Evolutionary conservation across 2,888 invertebrate species (phyloP), one percentile per base, ranked within the genome.

Genomic region (Tachina lurida): DNA sequence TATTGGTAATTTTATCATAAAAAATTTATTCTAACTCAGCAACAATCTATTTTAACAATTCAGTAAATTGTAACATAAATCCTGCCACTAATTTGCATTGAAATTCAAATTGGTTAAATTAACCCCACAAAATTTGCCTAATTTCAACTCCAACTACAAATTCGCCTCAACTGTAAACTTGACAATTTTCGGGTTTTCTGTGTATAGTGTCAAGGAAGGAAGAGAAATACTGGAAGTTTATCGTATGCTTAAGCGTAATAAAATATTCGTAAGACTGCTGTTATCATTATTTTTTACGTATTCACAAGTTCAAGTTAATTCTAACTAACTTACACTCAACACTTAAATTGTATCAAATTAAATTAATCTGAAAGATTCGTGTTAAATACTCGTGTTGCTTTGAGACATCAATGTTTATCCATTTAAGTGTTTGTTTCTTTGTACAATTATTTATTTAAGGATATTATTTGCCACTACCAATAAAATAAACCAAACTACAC

Each of bases 381-480:
- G 43, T 56, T 15, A 71, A 68, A 52, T 68, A 68, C 22, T 47
- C 49, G 13, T 31, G 31, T 17, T 73, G 31, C 43, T 45, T 19
- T 56, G 22, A 15, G 43, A 41, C 17, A 10, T 54, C n/a, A 39
- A 9, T 70, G 19, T 71, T 45, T 70, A 19, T 70, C 10, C 10
- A 56, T 19, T 19, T 22, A 22, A 71, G 43, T 19, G 41, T 22
- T 65, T 65, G 70, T 56, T 39, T 68, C 12, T 67, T 17, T 54
- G 15, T 39, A 3, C 10, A 19, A 17, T 8, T 17, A 47, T 47
- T 58, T 58, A 17, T 73, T 60, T 60, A 73, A 60, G 60, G 31
- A 73, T 60, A 60, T 73, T 60, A 60, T 60, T 60, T 73, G 15
- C 45, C 47, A 22, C 60, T 39, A 47, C 45, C n/a, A 60, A 31